These are phyloP conservation scores for Araneus ventricosus DNA, from an alignment of 1,140 invertebrate genomes.

Conservation along the genomic window DNA sequence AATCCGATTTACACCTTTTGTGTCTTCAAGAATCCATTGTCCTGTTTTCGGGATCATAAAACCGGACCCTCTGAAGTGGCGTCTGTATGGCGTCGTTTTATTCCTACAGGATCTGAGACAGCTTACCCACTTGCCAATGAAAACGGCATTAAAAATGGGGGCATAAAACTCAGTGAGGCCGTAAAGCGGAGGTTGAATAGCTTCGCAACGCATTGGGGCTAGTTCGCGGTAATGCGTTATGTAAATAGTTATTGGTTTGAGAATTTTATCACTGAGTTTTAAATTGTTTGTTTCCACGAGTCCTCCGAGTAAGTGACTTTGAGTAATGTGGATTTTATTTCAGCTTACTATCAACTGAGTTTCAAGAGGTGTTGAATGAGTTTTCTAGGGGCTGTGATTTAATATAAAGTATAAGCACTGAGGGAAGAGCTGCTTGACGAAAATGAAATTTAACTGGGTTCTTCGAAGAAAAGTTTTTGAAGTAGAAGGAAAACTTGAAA, in stretches of 20 bases:
- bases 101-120: background rate
- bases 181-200: constrained; percentile 49
- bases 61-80: constrained; percentile 57
- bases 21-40: constrained; percentile 67
- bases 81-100: constrained; percentile 55
- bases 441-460: background rate
- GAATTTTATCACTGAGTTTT: constrained; percentile 55
- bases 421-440: background rate
- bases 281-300: constrained; percentile 55
- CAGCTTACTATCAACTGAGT: background rate
- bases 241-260: constrained; percentile 66
- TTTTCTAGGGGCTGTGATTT: background rate
- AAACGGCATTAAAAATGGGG: constrained; percentile 66
- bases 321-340: constrained; percentile 30
- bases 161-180: constrained; percentile 52
- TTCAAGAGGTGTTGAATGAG: constrained; percentile 30
- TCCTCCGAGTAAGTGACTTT: constrained; percentile 12
- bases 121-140: constrained; percentile 50
- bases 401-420: background rate
- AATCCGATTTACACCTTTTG: constrained; percentile 74
- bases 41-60: constrained; percentile 61
- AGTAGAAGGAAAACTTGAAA: background rate
- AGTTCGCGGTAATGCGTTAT: constrained; percentile 59
- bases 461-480: background rate
- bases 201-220: constrained; percentile 28